Percentiles rank a stretch among this genome's conserved stretches.
Evolutionary conservation across 2,797 vertebrate genomes (phyloP).

Genomic region (Leontocebus nigricollis): DNA sequence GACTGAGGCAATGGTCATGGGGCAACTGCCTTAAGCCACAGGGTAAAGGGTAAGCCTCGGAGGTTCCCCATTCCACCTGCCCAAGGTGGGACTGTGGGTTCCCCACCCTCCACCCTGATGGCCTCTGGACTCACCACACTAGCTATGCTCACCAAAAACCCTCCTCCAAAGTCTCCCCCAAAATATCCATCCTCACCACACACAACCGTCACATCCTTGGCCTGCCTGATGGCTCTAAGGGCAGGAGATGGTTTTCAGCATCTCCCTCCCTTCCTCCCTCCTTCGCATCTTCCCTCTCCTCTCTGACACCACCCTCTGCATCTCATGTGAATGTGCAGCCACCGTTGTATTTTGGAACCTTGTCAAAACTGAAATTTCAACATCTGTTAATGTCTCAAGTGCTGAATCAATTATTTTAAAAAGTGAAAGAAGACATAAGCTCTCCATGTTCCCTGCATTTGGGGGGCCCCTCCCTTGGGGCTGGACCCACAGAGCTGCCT

Average conservation of each 20-base stretch:
- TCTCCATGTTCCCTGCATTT: not conserved
- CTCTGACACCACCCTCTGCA: not conserved
- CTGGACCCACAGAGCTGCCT: not conserved
- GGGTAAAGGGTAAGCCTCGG: not conserved
- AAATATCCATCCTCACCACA: rapidly evolving
- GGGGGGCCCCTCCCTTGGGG: too few relatives aligned
- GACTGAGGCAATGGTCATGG: not conserved
- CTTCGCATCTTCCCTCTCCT: not conserved
- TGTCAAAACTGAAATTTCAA: not conserved
- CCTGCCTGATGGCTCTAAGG: not conserved
- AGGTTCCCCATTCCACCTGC: not conserved
- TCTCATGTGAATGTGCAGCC: rapidly evolving
- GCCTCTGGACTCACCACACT: too few relatives aligned
- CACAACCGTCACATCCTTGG: too few relatives aligned
- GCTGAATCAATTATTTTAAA: not conserved
- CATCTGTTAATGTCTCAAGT: not conserved
- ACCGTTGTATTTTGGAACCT: not conserved
- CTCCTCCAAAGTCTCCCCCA: not conserved
- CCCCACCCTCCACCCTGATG: not conserved
- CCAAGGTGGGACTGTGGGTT: not conserved
- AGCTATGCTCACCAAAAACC: not conserved
- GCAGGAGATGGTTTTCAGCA: not conserved
- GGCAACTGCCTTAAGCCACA: not conserved
- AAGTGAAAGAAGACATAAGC: rapidly evolving
- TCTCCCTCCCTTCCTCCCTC: not conserved